Evolutionary conservation across 2,797 vertebrate species (phyloP).

Genomic region (Danio jaintianensis): DNA sequence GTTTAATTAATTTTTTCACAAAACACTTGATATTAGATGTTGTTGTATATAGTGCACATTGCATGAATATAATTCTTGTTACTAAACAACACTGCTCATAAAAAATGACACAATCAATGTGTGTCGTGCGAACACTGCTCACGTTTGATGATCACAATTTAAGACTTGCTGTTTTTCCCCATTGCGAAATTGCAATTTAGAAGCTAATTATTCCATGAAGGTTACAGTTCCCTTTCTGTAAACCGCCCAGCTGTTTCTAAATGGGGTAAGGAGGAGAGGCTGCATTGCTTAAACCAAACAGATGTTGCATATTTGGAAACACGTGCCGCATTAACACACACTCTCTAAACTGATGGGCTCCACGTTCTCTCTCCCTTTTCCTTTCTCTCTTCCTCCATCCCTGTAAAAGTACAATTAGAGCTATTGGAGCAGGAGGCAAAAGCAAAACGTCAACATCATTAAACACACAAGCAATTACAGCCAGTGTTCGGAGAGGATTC

Average conservation of each 20-base stretch:
- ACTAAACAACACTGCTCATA: conserved; percentile 2
- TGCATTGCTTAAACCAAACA: conserved; percentile 54
- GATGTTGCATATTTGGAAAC: conserved; percentile 62
- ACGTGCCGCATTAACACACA: conserved; percentile 50
- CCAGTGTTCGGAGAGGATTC: conserved; percentile 18
- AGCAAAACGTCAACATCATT: conserved; percentile 48
- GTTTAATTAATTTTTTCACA: neutral
- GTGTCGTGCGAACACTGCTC: conserved; percentile 17
- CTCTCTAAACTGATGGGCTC: conserved; percentile 55
- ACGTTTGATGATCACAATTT: conserved; percentile 16
- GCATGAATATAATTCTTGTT: neutral
- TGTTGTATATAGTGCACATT: neutral
- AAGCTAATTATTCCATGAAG: conserved; percentile 54
- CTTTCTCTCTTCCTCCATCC: conserved; percentile 5
- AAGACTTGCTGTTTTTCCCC: conserved; percentile 11
- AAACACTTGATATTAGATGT: neutral
- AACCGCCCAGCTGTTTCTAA: conserved; percentile 58
- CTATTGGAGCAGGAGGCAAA: conserved; percentile 33
- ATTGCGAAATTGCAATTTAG: conserved; percentile 27
- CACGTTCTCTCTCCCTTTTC: conserved; percentile 11
- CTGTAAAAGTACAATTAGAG: conserved; percentile 36
- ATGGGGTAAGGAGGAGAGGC: conserved; percentile 42
- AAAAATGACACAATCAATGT: neutral
- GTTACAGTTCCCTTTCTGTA: conserved; percentile 49
- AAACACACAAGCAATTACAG: conserved; percentile 47